These are phyloP conservation scores for Eira barbara DNA, from an alignment of 2,113 vertebrate genomes.

Conservation along the genomic window DNA sequence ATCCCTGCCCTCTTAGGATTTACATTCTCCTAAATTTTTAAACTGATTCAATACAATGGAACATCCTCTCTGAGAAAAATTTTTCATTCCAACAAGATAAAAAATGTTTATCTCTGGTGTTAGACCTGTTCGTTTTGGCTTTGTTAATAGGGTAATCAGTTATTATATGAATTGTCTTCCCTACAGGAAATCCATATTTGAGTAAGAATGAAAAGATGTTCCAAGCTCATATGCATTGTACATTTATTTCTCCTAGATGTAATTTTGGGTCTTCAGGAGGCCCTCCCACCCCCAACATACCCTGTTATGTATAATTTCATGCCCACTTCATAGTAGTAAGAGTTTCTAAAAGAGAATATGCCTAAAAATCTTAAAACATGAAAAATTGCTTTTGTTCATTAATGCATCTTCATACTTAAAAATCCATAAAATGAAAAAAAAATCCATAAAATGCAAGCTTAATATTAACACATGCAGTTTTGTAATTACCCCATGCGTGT, in stretches of 20 bases:
- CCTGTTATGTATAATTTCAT: neutral
- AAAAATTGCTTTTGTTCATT: neutral
- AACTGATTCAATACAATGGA: neutral
- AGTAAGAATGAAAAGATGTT: neutral
- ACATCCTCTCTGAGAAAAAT: neutral
- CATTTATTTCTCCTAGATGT: neutral
- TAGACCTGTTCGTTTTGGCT: neutral
- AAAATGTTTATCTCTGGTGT: neutral
- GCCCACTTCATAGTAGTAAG: neutral
- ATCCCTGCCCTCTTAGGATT: neutral
- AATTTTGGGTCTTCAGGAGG: neutral
- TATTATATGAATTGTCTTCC: neutral
- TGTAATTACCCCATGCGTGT: neutral
- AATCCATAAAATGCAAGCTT: neutral
- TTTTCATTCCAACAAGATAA: neutral
- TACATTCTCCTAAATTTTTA: neutral
- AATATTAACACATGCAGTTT: neutral
- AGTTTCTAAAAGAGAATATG: neutral
- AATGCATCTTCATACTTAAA: neutral
- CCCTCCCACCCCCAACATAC: neutral
- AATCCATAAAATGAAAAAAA: neutral
- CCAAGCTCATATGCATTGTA: neutral
- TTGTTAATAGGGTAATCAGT: neutral
- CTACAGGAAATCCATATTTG: neutral
- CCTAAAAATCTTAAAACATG: neutral